Evolutionary conservation across 2,888 invertebrate genomes (phyloP), one percentile per base, ranked within the genome.

Genomic region (Ochropleura leucogaster): DNA sequence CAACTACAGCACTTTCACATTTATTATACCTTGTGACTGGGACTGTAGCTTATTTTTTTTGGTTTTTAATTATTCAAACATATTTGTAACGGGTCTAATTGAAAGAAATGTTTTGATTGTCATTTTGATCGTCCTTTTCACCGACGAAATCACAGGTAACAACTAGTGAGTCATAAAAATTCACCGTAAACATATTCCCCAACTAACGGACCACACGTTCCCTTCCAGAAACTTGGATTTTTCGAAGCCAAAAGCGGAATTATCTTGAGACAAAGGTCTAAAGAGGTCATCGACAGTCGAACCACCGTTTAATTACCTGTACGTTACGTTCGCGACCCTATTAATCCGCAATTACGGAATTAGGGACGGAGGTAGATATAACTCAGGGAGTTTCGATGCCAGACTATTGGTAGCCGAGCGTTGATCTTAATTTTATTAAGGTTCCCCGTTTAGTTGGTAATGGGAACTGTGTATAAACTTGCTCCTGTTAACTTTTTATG

Each of bases 301-400:
- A 82, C 80, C 78, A 80, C 68, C 83, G 75, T 88, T 89, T 89
- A 89, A 89, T 89, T 86, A 88, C 85, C 85, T 83, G 80, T 84
- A 85, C 80, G 85, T 83, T 77, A 80, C 79, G 86, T 87, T 80
- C 72, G 85, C 84, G 88, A 89, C 87, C 89, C 86, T 89, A 87
- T 89, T 90, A 90, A 89, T 87, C 87, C 80, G 74, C 85, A 85
- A 89, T 88, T 89, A 89, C 86, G 64, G 79, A 72, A 77, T 85
- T 86, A 82, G 79, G 79, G 80, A 74, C 77, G 78, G 64, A 82
- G 76, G 69, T 79, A 79, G 83, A 83, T 84, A 87, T 88, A 88
- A 82, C 72, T 85, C 74, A 72, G 76, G 68, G 70, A 74, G 69
- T 60, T 72, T 72, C 76, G 68, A 81, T 82, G 53, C 75, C 74